Evolutionary conservation across 2,888 invertebrate species (phyloP).

Genomic region (Xanthorhoe spadicearia): DNA sequence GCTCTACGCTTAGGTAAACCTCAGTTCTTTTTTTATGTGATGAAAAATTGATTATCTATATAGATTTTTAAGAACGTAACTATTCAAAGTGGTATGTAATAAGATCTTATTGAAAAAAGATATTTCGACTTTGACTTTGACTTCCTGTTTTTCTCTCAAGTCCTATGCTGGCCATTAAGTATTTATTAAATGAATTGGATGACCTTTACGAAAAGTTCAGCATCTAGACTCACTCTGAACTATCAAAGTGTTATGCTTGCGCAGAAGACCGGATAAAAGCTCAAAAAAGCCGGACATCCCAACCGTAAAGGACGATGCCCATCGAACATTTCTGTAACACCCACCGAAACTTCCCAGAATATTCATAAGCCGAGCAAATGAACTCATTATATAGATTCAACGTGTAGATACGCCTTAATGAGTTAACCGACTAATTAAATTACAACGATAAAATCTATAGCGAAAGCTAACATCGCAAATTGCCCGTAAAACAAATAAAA

Average conservation of each 20-base stretch:
- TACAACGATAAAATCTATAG: slow-evolving; percentile 56
- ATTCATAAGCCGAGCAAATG: slow-evolving; percentile 78
- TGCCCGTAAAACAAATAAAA: slow-evolving; percentile 80
- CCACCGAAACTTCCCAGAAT: slow-evolving; percentile 60
- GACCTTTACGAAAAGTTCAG: no score
- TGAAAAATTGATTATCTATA: no score
- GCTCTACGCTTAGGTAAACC: no score
- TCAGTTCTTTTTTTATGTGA: no score
- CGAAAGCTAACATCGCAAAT: slow-evolving; percentile 64
- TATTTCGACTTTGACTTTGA: no score
- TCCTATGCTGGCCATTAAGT: no score
- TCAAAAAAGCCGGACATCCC: slow-evolving; percentile 10
- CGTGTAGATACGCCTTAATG: slow-evolving; percentile 53
- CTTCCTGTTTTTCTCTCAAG: no score
- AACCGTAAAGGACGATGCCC: slow-evolving; percentile 13
- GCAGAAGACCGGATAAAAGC: not conserved
- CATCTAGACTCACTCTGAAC: no score
- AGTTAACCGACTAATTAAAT: slow-evolving; percentile 72
- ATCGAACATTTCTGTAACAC: slow-evolving; percentile 60
- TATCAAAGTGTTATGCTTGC: not conserved
- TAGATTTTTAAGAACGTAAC: no score
- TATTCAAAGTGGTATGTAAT: no score
- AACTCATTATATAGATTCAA: slow-evolving; percentile 65
- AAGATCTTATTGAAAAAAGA: no score
- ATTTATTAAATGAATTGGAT: no score